These are phyloP conservation scores for Stichopus chloronotus DNA, from an alignment of 35 echinoderm and acorn worm species.

Conservation along the genomic window DNA sequence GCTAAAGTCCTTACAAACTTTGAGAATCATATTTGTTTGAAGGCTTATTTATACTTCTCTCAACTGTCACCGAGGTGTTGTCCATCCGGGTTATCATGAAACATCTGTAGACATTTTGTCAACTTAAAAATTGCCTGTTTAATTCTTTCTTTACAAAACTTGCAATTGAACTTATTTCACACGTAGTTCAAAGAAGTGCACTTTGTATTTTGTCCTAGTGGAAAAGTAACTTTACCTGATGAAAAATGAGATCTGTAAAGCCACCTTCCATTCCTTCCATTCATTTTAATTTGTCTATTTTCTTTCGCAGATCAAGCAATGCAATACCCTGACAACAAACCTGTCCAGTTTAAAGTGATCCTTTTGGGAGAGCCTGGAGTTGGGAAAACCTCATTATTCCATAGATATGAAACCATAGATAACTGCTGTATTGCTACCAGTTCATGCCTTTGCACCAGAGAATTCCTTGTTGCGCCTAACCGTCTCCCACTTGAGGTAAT, in stretches of 20 bases:
- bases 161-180: too few relatives aligned
- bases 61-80: too few relatives aligned
- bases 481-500: slow-evolving; percentile 79
- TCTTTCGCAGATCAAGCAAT: slow-evolving; percentile 29
- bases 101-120: too few relatives aligned
- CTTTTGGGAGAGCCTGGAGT: slow-evolving; percentile 89
- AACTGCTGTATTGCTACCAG: slow-evolving; percentile 33
- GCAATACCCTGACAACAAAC: slow-evolving; percentile 76
- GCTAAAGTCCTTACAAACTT: too few relatives aligned
- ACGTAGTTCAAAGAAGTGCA: not conserved
- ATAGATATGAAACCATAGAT: slow-evolving; percentile 72
- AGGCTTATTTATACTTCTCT: too few relatives aligned
- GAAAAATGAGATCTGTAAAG: too few relatives aligned
- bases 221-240: not conserved
- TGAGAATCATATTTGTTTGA: too few relatives aligned
- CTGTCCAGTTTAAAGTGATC: slow-evolving; percentile 82
- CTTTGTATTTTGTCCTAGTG: not conserved
- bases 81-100: too few relatives aligned
- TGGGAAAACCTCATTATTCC: slow-evolving; percentile 88
- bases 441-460: slow-evolving; percentile 71
- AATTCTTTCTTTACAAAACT: too few relatives aligned
- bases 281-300: not conserved
- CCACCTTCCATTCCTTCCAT: too few relatives aligned
- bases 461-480: slow-evolving; percentile 75
- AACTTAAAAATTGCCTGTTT: too few relatives aligned